A percentile compares a stretch with the other conserved stretches of the same genome.
Conservation (phyloP, 2,113 vertebrate species). For the Tupaia chinensis region DNA sequence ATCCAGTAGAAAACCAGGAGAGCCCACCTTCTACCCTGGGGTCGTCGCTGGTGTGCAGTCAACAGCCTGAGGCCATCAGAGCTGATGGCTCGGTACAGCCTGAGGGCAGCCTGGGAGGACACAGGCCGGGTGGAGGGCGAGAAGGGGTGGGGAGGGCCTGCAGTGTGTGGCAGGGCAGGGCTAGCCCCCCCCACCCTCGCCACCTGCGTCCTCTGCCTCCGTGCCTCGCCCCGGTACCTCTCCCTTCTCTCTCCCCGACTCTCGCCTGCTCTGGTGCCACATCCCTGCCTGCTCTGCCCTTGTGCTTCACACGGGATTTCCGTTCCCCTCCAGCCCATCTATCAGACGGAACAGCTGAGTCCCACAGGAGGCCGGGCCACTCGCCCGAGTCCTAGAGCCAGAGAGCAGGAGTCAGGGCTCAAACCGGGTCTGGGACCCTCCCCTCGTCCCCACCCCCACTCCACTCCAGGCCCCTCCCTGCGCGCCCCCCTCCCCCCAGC, state of each 20-base stretch:
- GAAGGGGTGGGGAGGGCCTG: not conserved
- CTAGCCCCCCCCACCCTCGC: not conserved
- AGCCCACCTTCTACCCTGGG: not conserved
- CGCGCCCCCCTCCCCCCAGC: constrained; percentile 2
- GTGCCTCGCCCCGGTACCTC: not conserved
- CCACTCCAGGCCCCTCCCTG: not conserved
- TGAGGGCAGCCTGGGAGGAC: not conserved
- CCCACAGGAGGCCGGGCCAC: not conserved
- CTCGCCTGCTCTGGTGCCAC: not conserved
- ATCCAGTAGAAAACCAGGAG: not conserved
- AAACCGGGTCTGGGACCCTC: not conserved
- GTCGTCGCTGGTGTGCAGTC: not conserved
- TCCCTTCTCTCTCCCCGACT: not conserved
- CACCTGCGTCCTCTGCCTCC: not conserved
- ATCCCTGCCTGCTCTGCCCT: no score
- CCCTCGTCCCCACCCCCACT: not conserved
- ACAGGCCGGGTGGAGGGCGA: not conserved
- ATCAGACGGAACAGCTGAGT: not conserved
- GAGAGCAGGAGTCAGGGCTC: not conserved
- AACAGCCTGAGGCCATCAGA: not conserved
- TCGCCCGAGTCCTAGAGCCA: not conserved
- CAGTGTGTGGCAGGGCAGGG: no score
- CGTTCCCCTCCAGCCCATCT: not conserved
- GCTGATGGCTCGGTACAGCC: not conserved
- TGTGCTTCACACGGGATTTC: not conserved